Percentiles rank a stretch among this genome's conserved stretches.
Conservation (phyloP, 2,113 vertebrate species). For the Ptilorrhoa leucosticta region DNA sequence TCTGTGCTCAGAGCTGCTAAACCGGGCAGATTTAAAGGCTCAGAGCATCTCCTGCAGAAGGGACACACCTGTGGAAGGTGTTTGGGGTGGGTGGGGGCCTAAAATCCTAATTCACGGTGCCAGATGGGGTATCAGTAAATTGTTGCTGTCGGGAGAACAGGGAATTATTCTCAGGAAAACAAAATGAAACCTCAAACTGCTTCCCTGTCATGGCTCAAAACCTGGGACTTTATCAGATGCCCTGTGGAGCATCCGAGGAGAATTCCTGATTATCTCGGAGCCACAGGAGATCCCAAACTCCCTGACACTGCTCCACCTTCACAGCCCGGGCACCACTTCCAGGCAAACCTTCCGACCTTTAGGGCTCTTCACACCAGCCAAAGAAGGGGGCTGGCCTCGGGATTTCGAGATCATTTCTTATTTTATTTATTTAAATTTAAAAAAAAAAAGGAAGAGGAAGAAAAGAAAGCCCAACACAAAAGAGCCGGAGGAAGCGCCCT, state of each 20-base stretch:
- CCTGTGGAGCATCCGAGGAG: not conserved
- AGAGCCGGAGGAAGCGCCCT: not conserved
- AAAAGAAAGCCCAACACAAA: not conserved
- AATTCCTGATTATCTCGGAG: not conserved
- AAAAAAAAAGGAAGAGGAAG: too few relatives aligned
- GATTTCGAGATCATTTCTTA: not conserved
- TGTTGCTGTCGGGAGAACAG: not conserved
- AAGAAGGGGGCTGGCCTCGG: not conserved
- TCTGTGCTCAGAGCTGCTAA: fast-evolving
- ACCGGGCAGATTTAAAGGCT: not conserved
- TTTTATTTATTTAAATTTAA: not conserved
- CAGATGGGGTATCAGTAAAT: fast-evolving
- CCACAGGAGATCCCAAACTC: not conserved
- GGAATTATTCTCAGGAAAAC: not conserved
- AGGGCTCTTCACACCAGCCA: not conserved
- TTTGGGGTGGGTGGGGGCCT: not conserved
- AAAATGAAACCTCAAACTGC: not conserved
- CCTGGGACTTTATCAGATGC: fast-evolving
- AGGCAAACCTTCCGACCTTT: not conserved
- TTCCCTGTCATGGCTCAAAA: not conserved
- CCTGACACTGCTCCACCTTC: not conserved
- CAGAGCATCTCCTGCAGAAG: not conserved
- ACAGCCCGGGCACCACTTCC: not conserved
- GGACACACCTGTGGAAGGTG: not conserved
- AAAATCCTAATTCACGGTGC: not conserved